Evolutionary conservation across 2,888 invertebrate genomes (phyloP).

Genomic region (Prosapia bicincta): DNA sequence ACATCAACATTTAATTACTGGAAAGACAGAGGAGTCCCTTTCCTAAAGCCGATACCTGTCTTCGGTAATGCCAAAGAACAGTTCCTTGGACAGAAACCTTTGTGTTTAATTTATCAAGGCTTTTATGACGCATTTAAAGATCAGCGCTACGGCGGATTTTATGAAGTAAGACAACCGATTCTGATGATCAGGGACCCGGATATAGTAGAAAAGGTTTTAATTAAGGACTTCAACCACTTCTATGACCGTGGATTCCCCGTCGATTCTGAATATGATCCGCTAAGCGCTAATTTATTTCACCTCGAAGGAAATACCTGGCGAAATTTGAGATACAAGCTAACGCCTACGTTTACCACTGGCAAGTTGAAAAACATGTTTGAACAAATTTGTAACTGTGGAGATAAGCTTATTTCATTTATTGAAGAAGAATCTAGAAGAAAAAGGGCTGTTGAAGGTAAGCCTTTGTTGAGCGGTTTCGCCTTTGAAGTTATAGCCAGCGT

Average conservation of each 20-base stretch:
- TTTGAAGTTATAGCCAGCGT: constrained; percentile 32
- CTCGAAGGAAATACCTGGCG: constrained; percentile 44
- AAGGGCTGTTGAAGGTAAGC: neutral
- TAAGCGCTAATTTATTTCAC: constrained; percentile 32
- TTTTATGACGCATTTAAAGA: constrained; percentile 15
- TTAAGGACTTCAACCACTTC: constrained; percentile 36
- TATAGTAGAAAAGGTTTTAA: constrained; percentile 28
- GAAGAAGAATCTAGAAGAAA: constrained; percentile 24
- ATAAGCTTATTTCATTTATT: constrained; percentile 35
- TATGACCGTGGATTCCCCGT: constrained; percentile 29
- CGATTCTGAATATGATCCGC: constrained; percentile 31
- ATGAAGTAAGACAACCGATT: constrained; percentile 4
- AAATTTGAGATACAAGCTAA: constrained; percentile 44
- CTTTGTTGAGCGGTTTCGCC: constrained; percentile 23
- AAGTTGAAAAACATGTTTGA: constrained; percentile 46
- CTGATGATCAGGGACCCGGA: constrained; percentile 20
- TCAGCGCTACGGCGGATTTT: constrained; percentile 14
- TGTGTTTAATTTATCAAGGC: neutral
- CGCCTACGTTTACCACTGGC: constrained; percentile 47
- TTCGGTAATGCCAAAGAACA: constrained; percentile 46
- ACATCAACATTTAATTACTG: no score
- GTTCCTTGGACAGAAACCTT: neutral
- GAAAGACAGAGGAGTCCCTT: constrained; percentile 45
- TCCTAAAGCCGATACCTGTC: constrained; percentile 44
- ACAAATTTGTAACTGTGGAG: constrained; percentile 40